These are phyloP conservation scores for Tribolium madens DNA, from an alignment of 1,140 invertebrate species.

Conservation along the genomic window DNA sequence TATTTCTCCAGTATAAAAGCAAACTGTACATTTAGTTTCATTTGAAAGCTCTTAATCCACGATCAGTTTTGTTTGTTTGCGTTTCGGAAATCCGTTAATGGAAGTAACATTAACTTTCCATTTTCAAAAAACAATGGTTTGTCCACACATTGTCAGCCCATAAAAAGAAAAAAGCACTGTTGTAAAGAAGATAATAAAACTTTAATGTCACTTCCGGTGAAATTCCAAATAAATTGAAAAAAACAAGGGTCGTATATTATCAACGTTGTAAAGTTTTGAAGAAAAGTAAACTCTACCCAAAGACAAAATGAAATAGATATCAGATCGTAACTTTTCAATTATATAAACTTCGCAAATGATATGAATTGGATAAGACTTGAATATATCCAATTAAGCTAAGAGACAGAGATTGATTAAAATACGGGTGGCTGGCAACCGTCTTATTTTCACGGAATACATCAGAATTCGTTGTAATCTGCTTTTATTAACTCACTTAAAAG, in stretches of 20 bases:
- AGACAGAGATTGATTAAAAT: slow-evolving; percentile 28
- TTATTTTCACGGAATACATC: slow-evolving; percentile 15
- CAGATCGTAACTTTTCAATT: background rate
- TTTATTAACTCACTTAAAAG: slow-evolving; percentile 10
- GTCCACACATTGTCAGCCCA: background rate
- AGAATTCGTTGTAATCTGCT: slow-evolving; percentile 12
- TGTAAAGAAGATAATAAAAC: background rate
- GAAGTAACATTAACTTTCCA: background rate
- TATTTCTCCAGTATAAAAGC: background rate
- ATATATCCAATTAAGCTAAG: slow-evolving; percentile 8
- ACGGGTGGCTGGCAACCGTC: slow-evolving; percentile 1
- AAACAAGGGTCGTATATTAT: background rate
- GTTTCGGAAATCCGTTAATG: background rate
- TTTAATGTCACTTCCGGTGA: background rate
- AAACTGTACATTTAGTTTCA: background rate
- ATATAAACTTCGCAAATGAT: background rate
- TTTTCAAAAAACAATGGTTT: background rate
- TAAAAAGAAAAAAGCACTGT: background rate
- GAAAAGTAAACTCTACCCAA: background rate
- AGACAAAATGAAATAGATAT: background rate
- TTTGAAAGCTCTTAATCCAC: background rate
- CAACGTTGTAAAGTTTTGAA: background rate
- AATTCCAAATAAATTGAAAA: background rate
- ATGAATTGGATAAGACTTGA: background rate
- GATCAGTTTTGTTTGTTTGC: background rate